Base-by-base conservation (phyloP, 2,888 invertebrate species). In the Omphaloscelis lunosa region DNA sequence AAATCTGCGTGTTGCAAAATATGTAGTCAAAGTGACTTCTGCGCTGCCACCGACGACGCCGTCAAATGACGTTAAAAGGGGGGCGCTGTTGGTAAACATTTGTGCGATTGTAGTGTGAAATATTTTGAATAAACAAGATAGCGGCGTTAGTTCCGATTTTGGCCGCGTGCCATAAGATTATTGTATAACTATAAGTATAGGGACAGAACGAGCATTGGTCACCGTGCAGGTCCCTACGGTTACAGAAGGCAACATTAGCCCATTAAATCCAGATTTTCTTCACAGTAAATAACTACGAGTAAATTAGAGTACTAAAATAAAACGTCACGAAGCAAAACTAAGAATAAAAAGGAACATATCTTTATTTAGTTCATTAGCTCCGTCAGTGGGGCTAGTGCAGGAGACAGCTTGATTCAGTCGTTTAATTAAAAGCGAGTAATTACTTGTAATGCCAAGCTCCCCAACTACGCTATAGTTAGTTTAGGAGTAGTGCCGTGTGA, bases 401-500 rank as follows among this genome's bases (percentile, higher is more conserved):
- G 75, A 87, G 82, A 80, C 86, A 82, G 80, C 87, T 78, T 84
- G 82, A 88, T 84, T 88, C 82, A 86, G 77, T 76, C 80, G 78
- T 84, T 86, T 88, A 87, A 88, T 88, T 88, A 88, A 88, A 88
- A 83, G 69, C 87, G 63, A 82, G 87, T 87, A 88, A 88, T 88
- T 82, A 86, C 86, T 84, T 81, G 84, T 86, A 87, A 84, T 76
- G 61, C 48, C 70, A 66, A 79, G 83, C 87, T 83, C 76, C 79
- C 58, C 23, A 58, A 77, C 80, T 70, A 65, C 39, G 59, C 68
- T 63, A 45, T 67, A 75, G 72, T 69, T 59, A 72, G 68, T 75
- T 63, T 45, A 65, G 53, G 29, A 67, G 59, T 41, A 34, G 63
- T 27, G 34, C 51, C 53, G 27, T 41, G 58, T 48, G 72, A 79